These are phyloP conservation scores for Arctocebus calabarensis DNA, from an alignment of 2,797 vertebrate genomes.

Conservation along the genomic window DNA sequence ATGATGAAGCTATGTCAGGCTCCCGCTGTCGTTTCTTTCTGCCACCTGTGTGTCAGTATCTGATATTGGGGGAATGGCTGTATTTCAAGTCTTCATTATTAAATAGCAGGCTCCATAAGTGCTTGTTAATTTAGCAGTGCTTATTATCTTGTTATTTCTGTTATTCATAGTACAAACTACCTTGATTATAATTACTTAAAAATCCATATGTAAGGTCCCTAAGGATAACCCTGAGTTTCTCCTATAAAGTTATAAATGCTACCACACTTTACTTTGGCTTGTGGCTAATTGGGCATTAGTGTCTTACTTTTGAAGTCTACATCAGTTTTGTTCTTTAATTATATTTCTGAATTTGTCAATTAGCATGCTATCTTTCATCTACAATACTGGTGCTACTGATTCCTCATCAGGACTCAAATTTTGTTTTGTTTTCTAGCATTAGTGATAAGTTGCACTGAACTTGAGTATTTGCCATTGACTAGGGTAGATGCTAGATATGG, in stretches of 20 bases:
- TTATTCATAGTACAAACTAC: not conserved
- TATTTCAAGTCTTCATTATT: not conserved
- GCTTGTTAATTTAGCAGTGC: not conserved
- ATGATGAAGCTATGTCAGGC: not conserved
- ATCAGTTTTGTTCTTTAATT: constrained; percentile 35
- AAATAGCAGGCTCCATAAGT: not conserved
- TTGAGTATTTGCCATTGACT: not conserved
- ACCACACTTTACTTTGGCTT: constrained; percentile 7
- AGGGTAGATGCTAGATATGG: not conserved
- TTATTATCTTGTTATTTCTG: not conserved
- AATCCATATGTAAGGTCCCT: not conserved
- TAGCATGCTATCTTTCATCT: not conserved
- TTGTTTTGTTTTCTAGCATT: constrained; percentile 3
- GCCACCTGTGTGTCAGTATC: not conserved
- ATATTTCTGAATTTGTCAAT: constrained; percentile 27
- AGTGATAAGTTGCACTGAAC: not conserved
- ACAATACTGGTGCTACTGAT: not conserved
- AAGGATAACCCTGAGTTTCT: not conserved
- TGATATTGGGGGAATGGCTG: not conserved
- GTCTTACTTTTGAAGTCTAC: not conserved
- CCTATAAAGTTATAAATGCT: not conserved
- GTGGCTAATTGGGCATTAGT: not conserved
- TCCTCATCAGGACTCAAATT: not conserved
- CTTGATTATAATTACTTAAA: constrained; percentile 30
- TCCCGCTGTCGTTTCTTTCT: not conserved